phyloP scores from a whole-genome alignment of 2,797 vertebrate species.

The Masticophis lateralis region DNA sequence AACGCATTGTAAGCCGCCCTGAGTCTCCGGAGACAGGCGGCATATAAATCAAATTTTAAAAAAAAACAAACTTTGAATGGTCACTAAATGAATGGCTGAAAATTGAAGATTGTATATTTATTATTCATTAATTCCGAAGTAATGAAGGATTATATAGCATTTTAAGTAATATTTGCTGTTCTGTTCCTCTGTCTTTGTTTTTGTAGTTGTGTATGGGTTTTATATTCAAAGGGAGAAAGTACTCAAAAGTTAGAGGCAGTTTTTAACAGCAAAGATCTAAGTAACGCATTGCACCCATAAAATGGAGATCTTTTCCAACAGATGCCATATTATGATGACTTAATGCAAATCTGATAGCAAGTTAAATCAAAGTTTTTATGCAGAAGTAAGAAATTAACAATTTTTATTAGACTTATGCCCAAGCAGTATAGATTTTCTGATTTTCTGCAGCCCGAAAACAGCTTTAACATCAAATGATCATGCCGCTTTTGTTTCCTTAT shows the following conservation, averaged over 20 bases:
- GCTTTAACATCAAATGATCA: conserved; percentile 10
- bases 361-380: neutral
- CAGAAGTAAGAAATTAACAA: neutral
- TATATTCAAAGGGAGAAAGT: neutral
- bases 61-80: too few relatives aligned
- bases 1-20: too few relatives aligned
- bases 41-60: too few relatives aligned
- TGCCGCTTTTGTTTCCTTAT: neutral
- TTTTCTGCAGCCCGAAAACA: neutral
- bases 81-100: neutral
- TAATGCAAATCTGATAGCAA: neutral
- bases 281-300: neutral
- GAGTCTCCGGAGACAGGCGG: too few relatives aligned
- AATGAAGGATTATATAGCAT: neutral
- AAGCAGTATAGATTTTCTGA: neutral
- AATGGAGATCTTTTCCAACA: neutral
- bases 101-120: neutral
- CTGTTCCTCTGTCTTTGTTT: neutral
- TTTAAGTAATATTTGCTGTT: neutral
- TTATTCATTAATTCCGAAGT: neutral
- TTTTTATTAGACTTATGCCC: neutral
- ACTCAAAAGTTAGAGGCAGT: neutral
- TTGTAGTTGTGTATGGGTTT: neutral
- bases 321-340: neutral
- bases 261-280: neutral